Percentiles rank a stretch among this genome's conserved stretches.
These are phyloP conservation scores for Crypturellus tataupa DNA, from an alignment of 2,797 vertebrate genomes.

Conservation along the genomic window DNA sequence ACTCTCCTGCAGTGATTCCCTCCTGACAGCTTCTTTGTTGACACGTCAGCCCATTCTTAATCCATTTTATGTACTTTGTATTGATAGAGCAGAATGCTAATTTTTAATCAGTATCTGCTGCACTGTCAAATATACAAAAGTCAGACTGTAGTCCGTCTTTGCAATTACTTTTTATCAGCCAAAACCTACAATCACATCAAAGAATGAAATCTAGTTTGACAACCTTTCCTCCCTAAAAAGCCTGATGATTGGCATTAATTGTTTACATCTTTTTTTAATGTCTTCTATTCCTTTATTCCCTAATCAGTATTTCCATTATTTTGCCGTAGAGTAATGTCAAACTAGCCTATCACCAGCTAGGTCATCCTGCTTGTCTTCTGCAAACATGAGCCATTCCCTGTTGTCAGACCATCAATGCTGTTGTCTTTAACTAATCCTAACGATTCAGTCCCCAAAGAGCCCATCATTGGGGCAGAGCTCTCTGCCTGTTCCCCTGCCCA, in stretches of 20 bases:
- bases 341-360: not conserved
- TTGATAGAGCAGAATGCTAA: slow-evolving; percentile 57
- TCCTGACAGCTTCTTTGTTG: slow-evolving; percentile 62
- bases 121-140: slow-evolving; percentile 35
- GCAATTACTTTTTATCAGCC: slow-evolving; percentile 57
- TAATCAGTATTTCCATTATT: slow-evolving; percentile 9
- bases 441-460: accelerated
- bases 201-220: slow-evolving; percentile 48
- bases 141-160: slow-evolving; percentile 34
- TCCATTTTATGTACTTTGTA: slow-evolving; percentile 35
- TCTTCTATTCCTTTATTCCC: not conserved
- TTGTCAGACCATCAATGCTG: not conserved
- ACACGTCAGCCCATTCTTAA: slow-evolving; percentile 27
- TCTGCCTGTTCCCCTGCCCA: not conserved
- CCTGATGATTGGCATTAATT: slow-evolving; percentile 54
- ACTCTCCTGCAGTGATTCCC: not conserved
- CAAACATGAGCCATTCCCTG: not conserved
- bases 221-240: slow-evolving; percentile 34
- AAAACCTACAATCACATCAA: slow-evolving; percentile 51
- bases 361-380: slow-evolving; percentile 6
- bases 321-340: slow-evolving; percentile 10
- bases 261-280: slow-evolving; percentile 47
- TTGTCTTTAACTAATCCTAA: not conserved
- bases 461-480: not conserved
- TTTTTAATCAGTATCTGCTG: slow-evolving; percentile 54